Evolutionary conservation across 1,140 invertebrate genomes (phyloP), one percentile per base, ranked within the genome.

Genomic region (Nymphalis io): DNA sequence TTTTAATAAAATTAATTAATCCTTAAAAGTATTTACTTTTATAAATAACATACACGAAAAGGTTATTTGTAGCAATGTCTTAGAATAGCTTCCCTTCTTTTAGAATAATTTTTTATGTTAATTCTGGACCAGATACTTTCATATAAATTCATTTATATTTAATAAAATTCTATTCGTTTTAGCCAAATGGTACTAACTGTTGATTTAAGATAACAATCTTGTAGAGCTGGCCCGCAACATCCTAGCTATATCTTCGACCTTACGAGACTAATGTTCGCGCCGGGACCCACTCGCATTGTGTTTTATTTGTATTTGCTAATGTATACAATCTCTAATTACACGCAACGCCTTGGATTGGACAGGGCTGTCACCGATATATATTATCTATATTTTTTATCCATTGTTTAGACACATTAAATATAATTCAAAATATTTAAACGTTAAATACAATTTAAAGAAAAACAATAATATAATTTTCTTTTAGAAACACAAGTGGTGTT

Each of bases 271-370:
- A 89, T 88, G 87, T 89, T 82, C 80, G 78, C 85, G 79, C 82
- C 83, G 76, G 84, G 85, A 72, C 70, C 77, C 81, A 79, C 85
- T 84, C 80, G 80, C 79, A 89, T 89, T 88, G 87, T 91, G 82
- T 80, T 89, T 91, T 91, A 89, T 91, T 91, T 91, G 87, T 91
- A 88, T 85, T 90, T 71, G 83, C 81, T 90, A 90, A 90, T 90
- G 88, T 90, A 89, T 88, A 89, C 87, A 89, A 88, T 88, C 87
- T 88, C 86, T 91, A 89, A 91, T 89, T 91, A 91, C 89, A 91
- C 86, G 88, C 87, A 90, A 88, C 83, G 87, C 84, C 84, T 86
- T 80, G 68, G 65, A 27, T 70, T 69, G 59, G 20, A 27, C 76
- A 90, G 85, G 88, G 88, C 60, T 90, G 82, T 40, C 62, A 53